A percentile compares a stretch with the other conserved stretches of the same genome.
Evolutionary conservation across 2,113 vertebrate genomes (phyloP).

Genomic region (Murina feae): DNA sequence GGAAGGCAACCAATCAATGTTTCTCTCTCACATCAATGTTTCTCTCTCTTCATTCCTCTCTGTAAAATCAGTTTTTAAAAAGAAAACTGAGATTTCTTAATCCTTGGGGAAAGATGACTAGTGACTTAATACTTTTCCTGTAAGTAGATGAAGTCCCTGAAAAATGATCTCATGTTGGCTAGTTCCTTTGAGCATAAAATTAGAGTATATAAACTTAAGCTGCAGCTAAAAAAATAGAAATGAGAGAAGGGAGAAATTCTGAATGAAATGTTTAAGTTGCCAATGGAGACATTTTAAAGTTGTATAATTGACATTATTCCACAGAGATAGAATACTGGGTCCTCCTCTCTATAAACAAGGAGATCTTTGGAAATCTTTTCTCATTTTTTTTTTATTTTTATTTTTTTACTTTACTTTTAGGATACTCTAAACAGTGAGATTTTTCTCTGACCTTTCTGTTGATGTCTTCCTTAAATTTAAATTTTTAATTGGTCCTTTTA

Average conservation of each 20-base stretch:
- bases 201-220: neutral
- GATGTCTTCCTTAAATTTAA: conserved; percentile 26
- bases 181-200: conserved; percentile 20
- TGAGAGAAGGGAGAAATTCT: neutral
- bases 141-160: conserved; percentile 1
- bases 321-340: neutral
- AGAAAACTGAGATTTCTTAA: neutral
- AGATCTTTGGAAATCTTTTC: conserved; percentile 30
- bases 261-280: neutral
- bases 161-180: neutral
- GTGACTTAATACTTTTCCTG: conserved; percentile 3
- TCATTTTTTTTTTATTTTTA: neutral
- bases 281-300: neutral
- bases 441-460: conserved; percentile 5
- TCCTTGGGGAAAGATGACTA: neutral
- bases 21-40: neutral
- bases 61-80: neutral
- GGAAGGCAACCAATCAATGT: neutral
- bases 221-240: conserved; percentile 23
- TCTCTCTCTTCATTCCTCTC: neutral
- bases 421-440: neutral
- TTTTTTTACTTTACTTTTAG: neutral
- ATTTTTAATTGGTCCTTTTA: neutral
- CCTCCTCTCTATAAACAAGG: neutral
- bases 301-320: neutral